phyloP scores from a whole-genome alignment of 2,113 vertebrate species.

The Saimiri boliviensis region DNA sequence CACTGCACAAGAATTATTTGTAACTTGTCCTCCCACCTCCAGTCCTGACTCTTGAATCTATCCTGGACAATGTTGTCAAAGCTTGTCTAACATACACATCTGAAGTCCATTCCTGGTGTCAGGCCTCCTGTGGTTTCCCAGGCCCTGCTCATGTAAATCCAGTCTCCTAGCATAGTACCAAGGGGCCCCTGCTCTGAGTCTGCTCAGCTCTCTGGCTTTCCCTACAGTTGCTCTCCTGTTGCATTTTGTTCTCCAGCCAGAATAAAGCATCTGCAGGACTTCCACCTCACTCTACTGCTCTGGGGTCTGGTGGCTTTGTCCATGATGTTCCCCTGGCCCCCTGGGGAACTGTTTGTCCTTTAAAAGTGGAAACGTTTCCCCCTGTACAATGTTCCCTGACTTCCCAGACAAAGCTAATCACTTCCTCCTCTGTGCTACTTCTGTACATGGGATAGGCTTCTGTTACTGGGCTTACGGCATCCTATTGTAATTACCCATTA shows the following conservation, averaged over 20 bases:
- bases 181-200: background rate
- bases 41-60: background rate
- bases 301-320: background rate
- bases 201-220: background rate
- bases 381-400: background rate
- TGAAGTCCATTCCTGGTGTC: background rate
- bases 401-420: background rate
- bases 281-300: background rate
- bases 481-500: fast-evolving
- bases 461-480: background rate
- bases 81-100: background rate
- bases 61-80: background rate
- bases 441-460: background rate
- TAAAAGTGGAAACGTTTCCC: background rate
- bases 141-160: background rate
- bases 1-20: background rate
- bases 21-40: background rate
- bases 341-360: background rate
- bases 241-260: background rate
- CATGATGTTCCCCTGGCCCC: background rate
- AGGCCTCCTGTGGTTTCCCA: background rate
- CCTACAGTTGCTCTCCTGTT: too few species aligned
- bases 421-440: background rate
- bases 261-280: background rate
- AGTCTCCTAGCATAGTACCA: background rate